These are phyloP conservation scores for Eupeodes latifasciatus DNA, from an alignment of 2,888 invertebrate species.

Conservation along the genomic window DNA sequence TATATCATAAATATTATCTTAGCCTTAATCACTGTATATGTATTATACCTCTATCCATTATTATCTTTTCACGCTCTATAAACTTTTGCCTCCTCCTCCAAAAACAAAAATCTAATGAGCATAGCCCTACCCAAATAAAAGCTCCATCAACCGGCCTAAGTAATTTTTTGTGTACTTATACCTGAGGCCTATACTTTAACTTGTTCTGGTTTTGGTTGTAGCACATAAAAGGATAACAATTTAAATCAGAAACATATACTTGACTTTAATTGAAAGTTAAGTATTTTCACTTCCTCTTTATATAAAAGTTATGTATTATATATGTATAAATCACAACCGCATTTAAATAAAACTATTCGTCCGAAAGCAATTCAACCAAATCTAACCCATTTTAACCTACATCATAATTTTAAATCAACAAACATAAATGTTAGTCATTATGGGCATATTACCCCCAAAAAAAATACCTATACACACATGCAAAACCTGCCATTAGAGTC, in stretches of 20 bases:
- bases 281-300: background rate
- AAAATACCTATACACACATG: background rate
- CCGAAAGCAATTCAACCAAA: slow-evolving; percentile 42
- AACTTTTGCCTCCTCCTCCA: too few species aligned
- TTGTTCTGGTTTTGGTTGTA: too few species aligned
- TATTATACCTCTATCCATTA: too few species aligned
- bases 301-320: too few species aligned
- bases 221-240: background rate
- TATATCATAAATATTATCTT: too few species aligned
- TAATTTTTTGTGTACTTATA: too few species aligned
- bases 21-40: too few species aligned
- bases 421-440: slow-evolving; percentile 41
- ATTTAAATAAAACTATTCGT: slow-evolving; percentile 19
- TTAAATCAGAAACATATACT: background rate
- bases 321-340: background rate
- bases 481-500: slow-evolving; percentile 12
- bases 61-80: too few species aligned
- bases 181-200: too few species aligned
- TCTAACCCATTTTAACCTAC: slow-evolving; percentile 40
- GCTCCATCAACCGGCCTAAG: too few species aligned
- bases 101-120: too few species aligned
- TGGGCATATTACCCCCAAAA: background rate
- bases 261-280: slow-evolving; percentile 15
- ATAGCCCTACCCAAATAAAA: too few species aligned
- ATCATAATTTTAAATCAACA: slow-evolving; percentile 41